Evolutionary conservation across 2,888 invertebrate genomes (phyloP).

Genomic region (Lasioglossum zephyrum): DNA sequence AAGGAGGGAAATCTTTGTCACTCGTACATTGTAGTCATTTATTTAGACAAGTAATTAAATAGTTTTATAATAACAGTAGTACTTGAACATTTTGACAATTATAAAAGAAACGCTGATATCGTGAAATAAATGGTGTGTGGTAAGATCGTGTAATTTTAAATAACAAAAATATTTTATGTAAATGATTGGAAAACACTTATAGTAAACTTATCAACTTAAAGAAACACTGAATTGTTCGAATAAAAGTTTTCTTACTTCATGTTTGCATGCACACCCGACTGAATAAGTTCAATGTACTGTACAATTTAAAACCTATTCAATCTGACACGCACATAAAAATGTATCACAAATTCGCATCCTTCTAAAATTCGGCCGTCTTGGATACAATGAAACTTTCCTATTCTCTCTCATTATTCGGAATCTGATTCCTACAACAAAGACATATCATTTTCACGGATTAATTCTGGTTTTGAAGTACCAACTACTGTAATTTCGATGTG

Average conservation of each 20-base stretch:
- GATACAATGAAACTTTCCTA: slow-evolving; percentile 32
- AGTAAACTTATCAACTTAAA: slow-evolving; percentile 18
- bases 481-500: neutral
- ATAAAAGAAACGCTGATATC: slow-evolving; percentile 21
- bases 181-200: slow-evolving; percentile 28
- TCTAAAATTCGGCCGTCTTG: slow-evolving; percentile 39
- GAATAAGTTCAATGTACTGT: slow-evolving; percentile 38
- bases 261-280: slow-evolving; percentile 21
- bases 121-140: slow-evolving; percentile 26
- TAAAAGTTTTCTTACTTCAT: slow-evolving; percentile 5
- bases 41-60: slow-evolving; percentile 73
- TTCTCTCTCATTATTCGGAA: slow-evolving; percentile 71
- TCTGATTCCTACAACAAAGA: slow-evolving; percentile 76
- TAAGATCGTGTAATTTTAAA: slow-evolving; percentile 15
- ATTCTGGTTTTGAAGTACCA: neutral
- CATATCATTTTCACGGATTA: slow-evolving; percentile 13
- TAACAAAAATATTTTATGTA: slow-evolving; percentile 42
- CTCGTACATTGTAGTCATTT: slow-evolving; percentile 56
- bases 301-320: slow-evolving; percentile 37
- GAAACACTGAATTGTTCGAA: slow-evolving; percentile 10
- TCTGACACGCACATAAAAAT: slow-evolving; percentile 37
- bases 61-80: slow-evolving; percentile 71
- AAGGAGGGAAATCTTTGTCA: slow-evolving; percentile 36
- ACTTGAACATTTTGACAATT: slow-evolving; percentile 39
- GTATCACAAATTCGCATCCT: slow-evolving; percentile 62